Conservation (phyloP, 2,113 vertebrate genomes). For the Ceuthmochares aereus region DNA sequence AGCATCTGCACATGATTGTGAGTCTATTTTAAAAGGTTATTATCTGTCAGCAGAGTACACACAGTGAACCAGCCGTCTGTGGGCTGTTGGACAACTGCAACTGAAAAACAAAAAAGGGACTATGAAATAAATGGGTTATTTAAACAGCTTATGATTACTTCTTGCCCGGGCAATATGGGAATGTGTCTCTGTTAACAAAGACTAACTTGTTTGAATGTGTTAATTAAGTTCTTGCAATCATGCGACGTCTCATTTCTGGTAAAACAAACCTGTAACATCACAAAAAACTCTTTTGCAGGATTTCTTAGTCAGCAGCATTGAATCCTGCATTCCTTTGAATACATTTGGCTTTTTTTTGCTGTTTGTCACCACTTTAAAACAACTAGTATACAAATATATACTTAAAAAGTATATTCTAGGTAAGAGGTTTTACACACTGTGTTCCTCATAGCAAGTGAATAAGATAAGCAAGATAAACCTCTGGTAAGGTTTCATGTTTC, state of each 20-base stretch:
- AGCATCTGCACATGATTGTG: not conserved
- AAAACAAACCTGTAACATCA: not conserved
- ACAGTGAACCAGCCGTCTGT: not conserved
- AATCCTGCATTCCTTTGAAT: not conserved
- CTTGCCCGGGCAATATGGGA: not conserved
- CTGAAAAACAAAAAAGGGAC: not conserved
- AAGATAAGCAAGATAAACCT: not conserved
- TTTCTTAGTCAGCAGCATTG: not conserved
- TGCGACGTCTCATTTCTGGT: not conserved
- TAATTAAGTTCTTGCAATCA: not conserved
- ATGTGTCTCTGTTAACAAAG: not conserved
- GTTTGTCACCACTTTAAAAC: not conserved
- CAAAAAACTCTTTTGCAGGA: not conserved
- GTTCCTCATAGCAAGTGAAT: not conserved
- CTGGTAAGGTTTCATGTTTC: not conserved
- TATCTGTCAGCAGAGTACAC: not conserved
- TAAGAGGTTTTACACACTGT: not conserved
- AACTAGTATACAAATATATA: not conserved
- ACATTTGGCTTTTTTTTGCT: not conserved
- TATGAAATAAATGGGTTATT: not conserved
- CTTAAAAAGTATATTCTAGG: not conserved
- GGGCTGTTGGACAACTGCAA: not conserved
- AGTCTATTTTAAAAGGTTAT: slow-evolving; percentile 10
- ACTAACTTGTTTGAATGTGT: not conserved
- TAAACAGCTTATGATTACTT: not conserved